These are phyloP conservation scores for Nautilus pompilius DNA, from an alignment of 1,140 invertebrate species.

Conservation along the genomic window DNA sequence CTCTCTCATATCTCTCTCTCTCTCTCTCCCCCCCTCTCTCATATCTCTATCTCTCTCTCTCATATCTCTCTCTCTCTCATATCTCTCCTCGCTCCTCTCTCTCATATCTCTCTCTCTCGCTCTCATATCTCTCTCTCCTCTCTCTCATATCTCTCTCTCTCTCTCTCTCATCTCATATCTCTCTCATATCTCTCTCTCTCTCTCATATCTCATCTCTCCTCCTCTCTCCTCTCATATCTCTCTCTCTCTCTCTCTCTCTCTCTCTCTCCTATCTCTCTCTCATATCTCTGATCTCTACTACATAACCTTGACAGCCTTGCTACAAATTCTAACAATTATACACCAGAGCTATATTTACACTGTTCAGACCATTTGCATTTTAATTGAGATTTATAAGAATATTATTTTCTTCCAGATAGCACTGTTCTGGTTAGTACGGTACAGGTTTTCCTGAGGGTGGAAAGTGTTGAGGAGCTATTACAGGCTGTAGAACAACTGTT, in stretches of 20 bases:
- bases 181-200: constrained; percentile 13
- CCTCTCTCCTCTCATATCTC: constrained; percentile 13
- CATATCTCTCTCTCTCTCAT: not conserved
- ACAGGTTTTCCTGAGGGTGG: too few relatives aligned
- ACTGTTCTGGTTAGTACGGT: too few relatives aligned
- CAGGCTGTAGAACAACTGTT: too few relatives aligned
- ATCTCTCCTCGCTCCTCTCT: not conserved
- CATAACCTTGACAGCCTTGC: too few relatives aligned
- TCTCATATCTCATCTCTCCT: constrained; percentile 9
- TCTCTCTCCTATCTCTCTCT: not conserved
- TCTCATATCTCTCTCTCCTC: constrained; percentile 1
- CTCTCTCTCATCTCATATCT: constrained; percentile 7
- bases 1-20: constrained; percentile 5
- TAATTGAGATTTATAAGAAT: too few relatives aligned
- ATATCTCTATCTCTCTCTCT: not conserved
- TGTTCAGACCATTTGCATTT: too few relatives aligned
- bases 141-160: constrained; percentile 2
- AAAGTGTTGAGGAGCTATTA: too few relatives aligned
- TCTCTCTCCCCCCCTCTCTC: not conserved
- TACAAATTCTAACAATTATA: too few relatives aligned
- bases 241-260: constrained; percentile 7
- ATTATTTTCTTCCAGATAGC: too few relatives aligned
- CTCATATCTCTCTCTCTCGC: not conserved
- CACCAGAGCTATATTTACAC: too few relatives aligned
- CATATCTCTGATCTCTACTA: too few relatives aligned